Base-by-base conservation (phyloP, 2,888 invertebrate species). In the Leucophora obtusa region DNA sequence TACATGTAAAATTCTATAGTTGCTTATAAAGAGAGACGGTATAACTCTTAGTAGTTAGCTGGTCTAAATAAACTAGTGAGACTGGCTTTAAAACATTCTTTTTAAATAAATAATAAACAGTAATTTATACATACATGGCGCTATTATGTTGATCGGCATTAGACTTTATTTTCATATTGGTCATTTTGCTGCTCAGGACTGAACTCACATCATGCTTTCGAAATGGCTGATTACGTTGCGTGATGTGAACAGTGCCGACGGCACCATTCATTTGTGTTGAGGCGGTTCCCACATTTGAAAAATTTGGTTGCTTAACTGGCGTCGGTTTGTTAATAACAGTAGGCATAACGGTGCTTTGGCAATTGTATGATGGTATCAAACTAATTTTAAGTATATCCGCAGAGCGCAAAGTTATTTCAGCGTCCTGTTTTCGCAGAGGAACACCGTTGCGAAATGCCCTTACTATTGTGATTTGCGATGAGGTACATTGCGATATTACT, bases 391-490 rank as follows among this genome's bases (percentile, higher is more conserved):
- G 91, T 76, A 97, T 96, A 85, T 96, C 95, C 33, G 84, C 82
- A 53, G 89, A 87, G 58, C 92, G 92, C 77, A 95, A 91, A 60
- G 92, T 92, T 58, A 95, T 92, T 86, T 93, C 92, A 24, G 92
- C 91, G 65, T 93, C 91, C 82, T 92, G 92, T 87, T 92, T 88
- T 66, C 89, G 87, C 70, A 91, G 83, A 21, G 90, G 91, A 0
- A 90, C 87, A 85, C 97, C 97, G 91, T 97, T 96, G 83, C 95
- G 93, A 89, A 96, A 97, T 14, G 95, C 94, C 88, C 95, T 94
- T 10, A 93, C 93, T 75, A 97, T 92, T 1, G 95, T 95, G 82
- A 97, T 93, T 62, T 93, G 92, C 56, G 91, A 91, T 65, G 93
- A 93, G 85, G 95, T 95, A 28, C 96, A 94, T 85, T 93, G 92